Percentiles rank a stretch among this genome's conserved stretches.
Evolutionary conservation across 2,113 vertebrate species (phyloP).

Genomic region (Cryptotis parvus): DNA sequence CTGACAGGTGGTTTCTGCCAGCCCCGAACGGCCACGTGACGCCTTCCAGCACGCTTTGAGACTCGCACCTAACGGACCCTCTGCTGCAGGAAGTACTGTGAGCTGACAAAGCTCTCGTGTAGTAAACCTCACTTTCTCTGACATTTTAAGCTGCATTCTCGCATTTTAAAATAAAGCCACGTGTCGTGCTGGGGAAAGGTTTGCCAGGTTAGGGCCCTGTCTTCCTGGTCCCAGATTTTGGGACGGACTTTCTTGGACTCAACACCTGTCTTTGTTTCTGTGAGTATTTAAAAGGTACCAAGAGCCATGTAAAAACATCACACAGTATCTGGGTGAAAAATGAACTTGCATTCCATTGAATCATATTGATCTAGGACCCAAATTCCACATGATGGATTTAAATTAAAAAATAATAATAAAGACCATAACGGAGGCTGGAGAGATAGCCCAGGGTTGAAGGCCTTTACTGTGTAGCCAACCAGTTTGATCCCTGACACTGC

Average conservation of each 20-base stretch:
- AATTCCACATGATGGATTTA: background rate
- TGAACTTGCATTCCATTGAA: background rate
- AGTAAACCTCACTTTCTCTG: conserved; percentile 25
- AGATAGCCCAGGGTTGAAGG: too few species aligned
- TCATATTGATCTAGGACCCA: background rate
- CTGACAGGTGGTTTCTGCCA: conserved; percentile 62
- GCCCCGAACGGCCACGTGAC: conserved; percentile 49
- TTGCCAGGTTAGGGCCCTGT: background rate
- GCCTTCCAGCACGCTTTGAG: background rate
- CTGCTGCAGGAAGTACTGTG: conserved; percentile 39
- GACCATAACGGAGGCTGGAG: background rate
- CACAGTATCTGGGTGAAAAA: background rate
- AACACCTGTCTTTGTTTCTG: background rate
- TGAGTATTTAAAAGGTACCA: background rate
- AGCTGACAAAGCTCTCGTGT: conserved; percentile 50
- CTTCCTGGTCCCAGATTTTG: background rate
- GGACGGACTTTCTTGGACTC: background rate
- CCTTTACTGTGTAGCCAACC: too few species aligned
- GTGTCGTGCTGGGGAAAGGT: background rate
- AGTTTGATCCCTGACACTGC: too few species aligned
- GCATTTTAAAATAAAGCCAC: conserved; percentile 31
- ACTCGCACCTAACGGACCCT: conserved; percentile 49
- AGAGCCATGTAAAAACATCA: background rate
- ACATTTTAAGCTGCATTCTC: background rate
- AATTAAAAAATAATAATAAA: too few species aligned